Evolutionary conservation across 2,113 vertebrate genomes (phyloP).

Genomic region (Phalacrocorax brasilianus): DNA sequence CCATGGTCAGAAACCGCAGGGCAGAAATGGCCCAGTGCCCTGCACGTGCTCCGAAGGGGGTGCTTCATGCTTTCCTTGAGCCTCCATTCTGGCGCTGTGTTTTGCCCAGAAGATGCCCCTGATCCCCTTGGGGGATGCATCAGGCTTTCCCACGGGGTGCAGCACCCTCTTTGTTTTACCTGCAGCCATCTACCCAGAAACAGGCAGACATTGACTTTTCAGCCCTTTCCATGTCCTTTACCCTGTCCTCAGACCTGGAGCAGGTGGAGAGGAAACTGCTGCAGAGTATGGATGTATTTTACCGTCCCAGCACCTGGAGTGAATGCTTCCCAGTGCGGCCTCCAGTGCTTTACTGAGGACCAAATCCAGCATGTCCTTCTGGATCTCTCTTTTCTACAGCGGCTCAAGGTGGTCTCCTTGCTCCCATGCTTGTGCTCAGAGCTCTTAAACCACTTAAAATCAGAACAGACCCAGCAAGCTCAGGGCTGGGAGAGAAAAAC

Average conservation of each 20-base stretch:
- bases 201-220: fast-evolving
- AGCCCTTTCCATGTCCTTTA: not conserved
- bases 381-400: not conserved
- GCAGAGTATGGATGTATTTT: not conserved
- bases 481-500: not conserved
- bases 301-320: not conserved
- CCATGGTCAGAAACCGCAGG: not conserved
- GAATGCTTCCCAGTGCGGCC: not conserved
- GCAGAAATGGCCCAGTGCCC: slow-evolving; percentile 3
- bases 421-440: not conserved
- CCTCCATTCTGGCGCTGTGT: not conserved
- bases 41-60: not conserved
- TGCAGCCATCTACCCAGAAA: not conserved
- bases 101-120: not conserved
- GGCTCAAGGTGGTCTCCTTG: not conserved
- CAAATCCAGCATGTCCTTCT: not conserved
- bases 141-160: not conserved
- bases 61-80: not conserved
- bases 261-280: not conserved
- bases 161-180: not conserved
- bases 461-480: not conserved
- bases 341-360: not conserved
- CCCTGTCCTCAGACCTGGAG: not conserved
- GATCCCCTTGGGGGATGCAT: not conserved
- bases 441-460: not conserved